phyloP scores from a whole-genome alignment of 2,888 invertebrate species.

The Habroteleia sp. region DNA sequence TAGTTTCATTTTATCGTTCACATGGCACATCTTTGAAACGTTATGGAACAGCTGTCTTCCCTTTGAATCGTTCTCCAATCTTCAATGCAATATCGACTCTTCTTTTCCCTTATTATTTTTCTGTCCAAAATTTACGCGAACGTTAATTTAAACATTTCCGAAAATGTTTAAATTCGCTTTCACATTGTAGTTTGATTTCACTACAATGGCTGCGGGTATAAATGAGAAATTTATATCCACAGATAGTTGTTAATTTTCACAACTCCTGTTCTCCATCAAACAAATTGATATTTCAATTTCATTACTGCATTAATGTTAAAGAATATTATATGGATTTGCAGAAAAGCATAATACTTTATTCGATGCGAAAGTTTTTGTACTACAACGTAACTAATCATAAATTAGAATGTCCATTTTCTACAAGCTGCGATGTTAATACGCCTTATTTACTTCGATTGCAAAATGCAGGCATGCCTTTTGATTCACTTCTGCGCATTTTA shows the following conservation, averaged over 20 bases:
- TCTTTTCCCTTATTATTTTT: conserved; percentile 33
- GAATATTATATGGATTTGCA: conserved; percentile 2
- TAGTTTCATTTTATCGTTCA: conserved; percentile 37
- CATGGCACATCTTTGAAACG: conserved; percentile 48
- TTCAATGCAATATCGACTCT: conserved; percentile 37
- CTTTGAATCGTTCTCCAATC: conserved; percentile 46
- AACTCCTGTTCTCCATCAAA: too few relatives aligned
- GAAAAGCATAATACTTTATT: background rate
- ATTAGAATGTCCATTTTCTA: conserved; percentile 43
- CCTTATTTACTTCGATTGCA: conserved; percentile 29
- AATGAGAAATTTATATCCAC: too few relatives aligned
- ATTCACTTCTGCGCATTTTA: background rate
- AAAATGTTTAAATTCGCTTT: too few relatives aligned
- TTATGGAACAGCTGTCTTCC: conserved; percentile 56
- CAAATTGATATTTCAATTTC: too few relatives aligned
- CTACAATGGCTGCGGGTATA: too few relatives aligned
- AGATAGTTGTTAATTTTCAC: too few relatives aligned
- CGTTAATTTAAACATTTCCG: too few relatives aligned
- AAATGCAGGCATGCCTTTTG: conserved; percentile 11
- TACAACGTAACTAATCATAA: conserved; percentile 42
- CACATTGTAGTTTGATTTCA: background rate
- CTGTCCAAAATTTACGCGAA: conserved; percentile 1
- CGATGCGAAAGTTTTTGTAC: conserved; percentile 45
- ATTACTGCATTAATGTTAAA: background rate
- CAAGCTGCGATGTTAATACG: conserved; percentile 35